Evolutionary conservation across 2,888 invertebrate genomes (phyloP).

Genomic region (Steinernema carpocapsae): DNA sequence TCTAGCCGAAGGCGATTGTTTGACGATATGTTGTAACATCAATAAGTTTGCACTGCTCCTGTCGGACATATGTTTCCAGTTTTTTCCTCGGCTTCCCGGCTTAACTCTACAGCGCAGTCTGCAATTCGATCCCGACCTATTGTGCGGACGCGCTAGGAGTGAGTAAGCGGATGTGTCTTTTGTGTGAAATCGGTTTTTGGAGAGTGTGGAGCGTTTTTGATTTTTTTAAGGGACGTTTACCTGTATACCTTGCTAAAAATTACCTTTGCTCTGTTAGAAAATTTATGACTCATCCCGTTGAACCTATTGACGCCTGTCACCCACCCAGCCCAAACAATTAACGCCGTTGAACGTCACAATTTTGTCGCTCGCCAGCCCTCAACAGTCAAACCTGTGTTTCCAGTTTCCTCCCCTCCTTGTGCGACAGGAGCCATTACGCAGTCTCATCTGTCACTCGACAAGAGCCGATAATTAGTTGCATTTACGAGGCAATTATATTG

Average conservation of each 20-base stretch:
- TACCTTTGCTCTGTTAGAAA: too few species aligned
- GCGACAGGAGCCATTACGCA: not conserved
- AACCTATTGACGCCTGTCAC: too few species aligned
- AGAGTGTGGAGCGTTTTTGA: too few species aligned
- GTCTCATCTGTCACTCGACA: slow-evolving; percentile 19
- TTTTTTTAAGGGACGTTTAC: too few species aligned
- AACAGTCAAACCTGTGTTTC: not conserved
- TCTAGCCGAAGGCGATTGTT: too few species aligned
- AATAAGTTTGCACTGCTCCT: not conserved
- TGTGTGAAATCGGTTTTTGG: too few species aligned
- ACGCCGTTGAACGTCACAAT: too few species aligned
- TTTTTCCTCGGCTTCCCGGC: not conserved
- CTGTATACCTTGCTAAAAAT: too few species aligned
- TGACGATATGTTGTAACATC: not conserved
- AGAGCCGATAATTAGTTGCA: slow-evolving; percentile 24
- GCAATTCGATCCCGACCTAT: not conserved
- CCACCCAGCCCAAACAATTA: too few species aligned
- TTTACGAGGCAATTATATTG: slow-evolving; percentile 5
- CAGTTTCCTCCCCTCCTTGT: not conserved
- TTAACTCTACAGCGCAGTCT: not conserved
- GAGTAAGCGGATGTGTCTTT: too few species aligned
- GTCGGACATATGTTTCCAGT: slow-evolving; percentile 24
- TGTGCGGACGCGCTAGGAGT: not conserved
- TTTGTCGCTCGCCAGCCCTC: not conserved
- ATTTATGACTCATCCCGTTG: too few species aligned